phyloP scores from a whole-genome alignment of 2,888 invertebrate species.

The Apotomis turbidana region DNA sequence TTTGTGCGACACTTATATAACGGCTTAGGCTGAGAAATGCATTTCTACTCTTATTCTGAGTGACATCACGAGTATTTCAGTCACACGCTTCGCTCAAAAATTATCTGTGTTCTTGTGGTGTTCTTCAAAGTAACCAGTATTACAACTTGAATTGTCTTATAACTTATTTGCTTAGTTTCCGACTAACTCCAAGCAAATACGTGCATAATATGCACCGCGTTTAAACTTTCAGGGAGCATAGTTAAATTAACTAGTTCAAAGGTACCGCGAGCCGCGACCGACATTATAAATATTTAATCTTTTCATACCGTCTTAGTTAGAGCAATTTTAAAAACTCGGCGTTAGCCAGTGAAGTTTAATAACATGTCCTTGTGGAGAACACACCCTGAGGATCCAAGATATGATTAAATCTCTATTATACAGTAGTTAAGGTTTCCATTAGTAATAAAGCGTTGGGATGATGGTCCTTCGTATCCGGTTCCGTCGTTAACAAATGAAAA shows the following conservation, averaged over 20 bases:
- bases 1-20: background rate
- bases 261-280: slow-evolving; percentile 27
- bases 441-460: slow-evolving; percentile 21
- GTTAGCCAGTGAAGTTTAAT: slow-evolving; percentile 22
- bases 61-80: background rate
- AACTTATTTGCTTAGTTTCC: slow-evolving; percentile 46
- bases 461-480: slow-evolving; percentile 24
- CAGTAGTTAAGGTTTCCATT: slow-evolving; percentile 27
- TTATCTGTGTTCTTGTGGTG: slow-evolving; percentile 11
- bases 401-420: slow-evolving; percentile 35
- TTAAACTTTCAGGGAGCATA: slow-evolving; percentile 35
- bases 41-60: background rate
- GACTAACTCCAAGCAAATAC: slow-evolving; percentile 42
- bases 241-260: slow-evolving; percentile 40
- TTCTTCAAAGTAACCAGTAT: slow-evolving; percentile 4
- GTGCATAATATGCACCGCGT: slow-evolving; percentile 12
- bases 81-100: too few relatives aligned
- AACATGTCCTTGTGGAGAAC: slow-evolving; percentile 21
- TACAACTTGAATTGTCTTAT: slow-evolving; percentile 42
- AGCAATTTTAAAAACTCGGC: slow-evolving; percentile 27
- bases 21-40: background rate
- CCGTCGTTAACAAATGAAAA: slow-evolving; percentile 26
- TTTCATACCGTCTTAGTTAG: slow-evolving; percentile 24
- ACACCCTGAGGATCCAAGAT: slow-evolving; percentile 18
- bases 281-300: slow-evolving; percentile 37